phyloP scores from a whole-genome alignment of 1,140 invertebrate species.

The Olivierus martensii region DNA sequence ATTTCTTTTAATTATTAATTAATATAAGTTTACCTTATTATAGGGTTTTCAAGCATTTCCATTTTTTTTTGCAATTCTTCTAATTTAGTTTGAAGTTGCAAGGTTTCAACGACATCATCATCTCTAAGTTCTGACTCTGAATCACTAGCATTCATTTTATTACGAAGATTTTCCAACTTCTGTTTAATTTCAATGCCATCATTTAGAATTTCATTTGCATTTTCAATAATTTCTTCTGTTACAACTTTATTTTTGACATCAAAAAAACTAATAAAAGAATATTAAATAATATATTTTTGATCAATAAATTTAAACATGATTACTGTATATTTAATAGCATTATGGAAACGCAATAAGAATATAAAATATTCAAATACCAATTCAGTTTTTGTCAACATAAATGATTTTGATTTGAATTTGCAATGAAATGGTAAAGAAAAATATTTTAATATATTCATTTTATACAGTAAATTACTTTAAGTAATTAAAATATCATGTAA shows the following conservation, averaged over 20 bases:
- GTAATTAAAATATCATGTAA: no score
- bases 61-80: conserved; percentile 17
- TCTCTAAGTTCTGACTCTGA: conserved; percentile 15
- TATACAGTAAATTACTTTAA: no score
- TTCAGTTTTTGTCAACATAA: no score
- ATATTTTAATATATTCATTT: no score
- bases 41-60: conserved; percentile 19
- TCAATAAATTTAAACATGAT: background rate
- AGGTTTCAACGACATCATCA: conserved; percentile 12
- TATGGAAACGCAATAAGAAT: no score
- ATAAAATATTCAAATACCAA: no score
- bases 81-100: conserved; percentile 14
- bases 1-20: no score
- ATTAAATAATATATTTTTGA: background rate
- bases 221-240: conserved; percentile 10
- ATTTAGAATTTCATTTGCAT: conserved; percentile 13
- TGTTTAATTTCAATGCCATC: conserved; percentile 12
- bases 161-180: conserved; percentile 7
- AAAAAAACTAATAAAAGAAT: conserved; percentile 10
- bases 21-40: conserved; percentile 12
- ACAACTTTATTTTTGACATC: conserved; percentile 18
- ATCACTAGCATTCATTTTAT: conserved; percentile 13
- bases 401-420: no score
- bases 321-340: no score
- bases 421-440: no score